These are phyloP conservation scores for Notiomystis cincta DNA, from an alignment of 2,113 vertebrate genomes.

Conservation along the genomic window DNA sequence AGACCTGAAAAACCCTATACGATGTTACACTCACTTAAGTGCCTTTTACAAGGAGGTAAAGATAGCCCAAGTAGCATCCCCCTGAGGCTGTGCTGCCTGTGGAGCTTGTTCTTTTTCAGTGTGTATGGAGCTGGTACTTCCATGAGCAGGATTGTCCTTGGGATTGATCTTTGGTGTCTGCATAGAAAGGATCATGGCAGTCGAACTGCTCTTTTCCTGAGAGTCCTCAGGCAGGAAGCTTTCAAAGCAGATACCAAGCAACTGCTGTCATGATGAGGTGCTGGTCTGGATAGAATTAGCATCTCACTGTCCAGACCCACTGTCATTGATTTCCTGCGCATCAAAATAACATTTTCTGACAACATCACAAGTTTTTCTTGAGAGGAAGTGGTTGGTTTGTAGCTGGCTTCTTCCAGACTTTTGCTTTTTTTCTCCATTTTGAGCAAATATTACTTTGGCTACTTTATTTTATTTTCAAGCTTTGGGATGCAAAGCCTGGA, in stretches of 20 bases:
- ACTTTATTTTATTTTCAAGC: not conserved
- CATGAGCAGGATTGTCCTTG: not conserved
- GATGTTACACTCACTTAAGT: fast-evolving
- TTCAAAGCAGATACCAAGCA: not conserved
- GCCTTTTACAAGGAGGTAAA: not conserved
- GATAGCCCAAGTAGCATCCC: not conserved
- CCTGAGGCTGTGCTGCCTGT: not conserved
- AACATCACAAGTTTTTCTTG: not conserved
- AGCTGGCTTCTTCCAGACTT: not conserved
- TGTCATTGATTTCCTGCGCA: not conserved
- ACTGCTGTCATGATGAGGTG: not conserved
- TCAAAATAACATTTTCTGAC: not conserved
- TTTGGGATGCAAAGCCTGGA: not conserved
- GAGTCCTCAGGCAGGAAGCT: not conserved
- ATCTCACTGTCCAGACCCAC: not conserved
- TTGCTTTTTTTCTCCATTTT: not conserved
- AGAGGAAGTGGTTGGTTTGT: not conserved
- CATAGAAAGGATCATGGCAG: not conserved
- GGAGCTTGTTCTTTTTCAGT: not conserved
- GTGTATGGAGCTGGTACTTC: not conserved
- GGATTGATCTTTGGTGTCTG: not conserved
- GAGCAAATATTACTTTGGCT: not conserved
- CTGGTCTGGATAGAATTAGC: not conserved
- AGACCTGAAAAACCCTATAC: not conserved
- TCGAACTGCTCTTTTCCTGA: not conserved